These are phyloP conservation scores for Lepus oiostolus DNA, from an alignment of 2,797 vertebrate species.

Conservation along the genomic window DNA sequence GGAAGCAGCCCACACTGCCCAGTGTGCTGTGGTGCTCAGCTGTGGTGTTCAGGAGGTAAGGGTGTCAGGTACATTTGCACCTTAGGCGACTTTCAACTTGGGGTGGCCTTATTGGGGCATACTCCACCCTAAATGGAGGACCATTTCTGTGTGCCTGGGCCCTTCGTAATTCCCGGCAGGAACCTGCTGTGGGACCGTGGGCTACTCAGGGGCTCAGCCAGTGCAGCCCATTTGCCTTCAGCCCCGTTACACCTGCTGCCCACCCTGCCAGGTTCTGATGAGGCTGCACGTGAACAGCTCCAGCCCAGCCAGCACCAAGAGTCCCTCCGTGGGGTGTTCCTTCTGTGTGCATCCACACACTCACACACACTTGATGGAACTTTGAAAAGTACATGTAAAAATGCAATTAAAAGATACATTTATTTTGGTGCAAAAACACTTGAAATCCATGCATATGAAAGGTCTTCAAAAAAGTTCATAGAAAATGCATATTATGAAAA, in stretches of 20 bases:
- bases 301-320: background rate
- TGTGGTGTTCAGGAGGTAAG: too few species aligned
- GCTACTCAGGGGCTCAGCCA: background rate
- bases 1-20: too few species aligned
- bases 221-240: background rate
- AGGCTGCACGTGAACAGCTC: background rate
- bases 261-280: background rate
- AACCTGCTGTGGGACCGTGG: fast-evolving
- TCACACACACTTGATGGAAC: too few species aligned
- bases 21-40: too few species aligned
- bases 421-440: too few species aligned
- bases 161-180: background rate
- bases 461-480: too few species aligned
- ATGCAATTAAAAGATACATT: too few species aligned
- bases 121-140: background rate
- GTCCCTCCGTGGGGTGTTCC: background rate
- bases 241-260: background rate
- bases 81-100: background rate
- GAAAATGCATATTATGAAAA: too few species aligned
- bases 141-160: background rate
- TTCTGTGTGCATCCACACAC: background rate
- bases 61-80: too few species aligned
- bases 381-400: too few species aligned
- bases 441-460: too few species aligned
- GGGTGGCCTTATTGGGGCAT: background rate